Conservation (phyloP, 2,888 invertebrate genomes). For the Atrina japonica region DNA sequence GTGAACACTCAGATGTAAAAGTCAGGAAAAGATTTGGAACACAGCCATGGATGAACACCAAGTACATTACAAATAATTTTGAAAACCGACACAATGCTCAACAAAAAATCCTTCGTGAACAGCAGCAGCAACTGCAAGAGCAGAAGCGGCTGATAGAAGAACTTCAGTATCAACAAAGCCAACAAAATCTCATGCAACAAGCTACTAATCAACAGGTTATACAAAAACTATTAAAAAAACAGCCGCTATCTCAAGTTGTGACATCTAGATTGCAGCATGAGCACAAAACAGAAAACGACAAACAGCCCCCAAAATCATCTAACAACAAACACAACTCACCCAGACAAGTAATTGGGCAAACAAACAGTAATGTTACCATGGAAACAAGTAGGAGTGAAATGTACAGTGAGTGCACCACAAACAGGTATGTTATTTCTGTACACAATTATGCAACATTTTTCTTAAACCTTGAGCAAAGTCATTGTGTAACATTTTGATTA, state of each 20-base stretch:
- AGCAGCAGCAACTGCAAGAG: slow-evolving; percentile 75
- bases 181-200: slow-evolving; percentile 32
- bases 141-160: slow-evolving; percentile 75
- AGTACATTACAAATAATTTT: slow-evolving; percentile 67
- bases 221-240: slow-evolving; percentile 18
- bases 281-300: background rate
- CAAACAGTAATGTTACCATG: slow-evolving; percentile 24
- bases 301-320: background rate
- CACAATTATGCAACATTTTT: too few species aligned
- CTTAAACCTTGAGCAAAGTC: too few species aligned
- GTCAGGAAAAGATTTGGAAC: slow-evolving; percentile 67
- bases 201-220: slow-evolving; percentile 21
- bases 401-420: too few species aligned
- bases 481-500: too few species aligned
- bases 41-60: slow-evolving; percentile 72
- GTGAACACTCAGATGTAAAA: slow-evolving; percentile 61
- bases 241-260: background rate
- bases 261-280: slow-evolving; percentile 3
- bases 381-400: slow-evolving; percentile 33
- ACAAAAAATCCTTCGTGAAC: slow-evolving; percentile 75
- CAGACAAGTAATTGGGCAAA: background rate
- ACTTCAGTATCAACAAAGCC: slow-evolving; percentile 58
- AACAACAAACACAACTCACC: background rate
- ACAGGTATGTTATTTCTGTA: too few species aligned
- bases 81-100: slow-evolving; percentile 77